Evolutionary conservation across 2,113 vertebrate species (phyloP), one percentile per base, ranked within the genome.

Genomic region (Ranitomeya imitator): DNA sequence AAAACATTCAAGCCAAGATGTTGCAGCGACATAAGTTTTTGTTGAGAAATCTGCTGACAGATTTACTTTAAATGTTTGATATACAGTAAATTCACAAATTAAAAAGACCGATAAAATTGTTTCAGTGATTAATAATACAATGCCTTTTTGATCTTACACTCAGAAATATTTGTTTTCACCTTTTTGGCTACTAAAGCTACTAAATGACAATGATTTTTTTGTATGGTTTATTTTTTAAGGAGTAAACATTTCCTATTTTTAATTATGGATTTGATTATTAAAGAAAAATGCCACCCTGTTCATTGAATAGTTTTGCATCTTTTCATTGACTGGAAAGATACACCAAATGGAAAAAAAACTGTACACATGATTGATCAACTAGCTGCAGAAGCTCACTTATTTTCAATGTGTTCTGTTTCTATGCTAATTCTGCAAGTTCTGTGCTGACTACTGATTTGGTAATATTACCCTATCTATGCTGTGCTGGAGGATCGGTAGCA

Each of bases 361-460:
- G 80, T 71, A 83, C 86, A 88, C 79, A 83, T 83, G 86, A 83
- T 77, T 88, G 79, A 83, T 88, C 86, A 83, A 77, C 57, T 88
- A 63, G 86, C 86, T 83, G 67, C 57, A 88, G 59, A 83, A 76
- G 37, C 86, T 83, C 86, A 83, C 79, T 88, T 88, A 83, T 80
- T 83, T 77, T 83, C 15, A 83, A 83, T 83, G 86, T 79, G 69
- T 88, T 82, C 83, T 88, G 80, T 88, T 88, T 65, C 71, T 88
- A 88, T 88, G 86, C 86, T 88, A 88, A 83, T 88, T 83, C 57
- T 26, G 55, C 26, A 77, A 37, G 78, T 26, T 77, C 57, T 55
- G 19, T 31, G 71, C 80, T 74, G 86, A 74, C 69, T 83, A 79
- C 59, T 63, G 79, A 83, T 88, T 88, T 77, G 69, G 19, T 88